Evolutionary conservation across 2,888 invertebrate genomes (phyloP), one percentile per base, ranked within the genome.

Genomic region (Caradrina kadenii): DNA sequence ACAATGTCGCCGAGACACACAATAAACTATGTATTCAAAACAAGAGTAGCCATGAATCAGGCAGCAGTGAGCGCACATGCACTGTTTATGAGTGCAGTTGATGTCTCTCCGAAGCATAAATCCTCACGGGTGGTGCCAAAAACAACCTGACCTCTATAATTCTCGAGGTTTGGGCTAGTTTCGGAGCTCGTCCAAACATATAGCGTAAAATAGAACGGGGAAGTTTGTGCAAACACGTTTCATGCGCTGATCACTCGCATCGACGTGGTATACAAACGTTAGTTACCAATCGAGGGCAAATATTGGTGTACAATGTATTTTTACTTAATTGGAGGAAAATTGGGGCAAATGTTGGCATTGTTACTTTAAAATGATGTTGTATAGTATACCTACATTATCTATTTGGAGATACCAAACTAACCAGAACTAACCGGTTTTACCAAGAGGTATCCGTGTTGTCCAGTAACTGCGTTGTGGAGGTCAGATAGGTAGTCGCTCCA

Each of bases 31-130:
- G 86, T 89, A 89, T 90, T 89, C 89, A 89, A 88, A 90, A 88
- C 91, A 88, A 85, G 87, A 88, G 82, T 82, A 81, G 86, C 85
- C 84, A 91, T 93, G 89, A 91, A 92, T 92, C 91, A 93, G 86
- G 86, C 82, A 85, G 82, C 84, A 84, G 84, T 84, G 86, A 88
- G 86, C 88, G 88, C 88, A 88, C 89, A 88, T 90, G 90, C 90
- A 89, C 91, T 90, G 92, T 94, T 94, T 94, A 94, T 93, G 94
- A 93, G 93, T 92, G 93, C 91, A 92, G 89, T 93, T 93, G 94
- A 93, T 93, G 91, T 90, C 90, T 87, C 86, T 82, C 86, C 83
- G 85, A 86, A 83, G 89, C 91, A 93, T 94, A 95, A 94, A 94
- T 94, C 91, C 87, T 87, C 83, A 85, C 88, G 90, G 87, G 87